These are phyloP conservation scores for Panagrolaimus sp. DNA, from an alignment of 1,140 invertebrate genomes.

Conservation along the genomic window DNA sequence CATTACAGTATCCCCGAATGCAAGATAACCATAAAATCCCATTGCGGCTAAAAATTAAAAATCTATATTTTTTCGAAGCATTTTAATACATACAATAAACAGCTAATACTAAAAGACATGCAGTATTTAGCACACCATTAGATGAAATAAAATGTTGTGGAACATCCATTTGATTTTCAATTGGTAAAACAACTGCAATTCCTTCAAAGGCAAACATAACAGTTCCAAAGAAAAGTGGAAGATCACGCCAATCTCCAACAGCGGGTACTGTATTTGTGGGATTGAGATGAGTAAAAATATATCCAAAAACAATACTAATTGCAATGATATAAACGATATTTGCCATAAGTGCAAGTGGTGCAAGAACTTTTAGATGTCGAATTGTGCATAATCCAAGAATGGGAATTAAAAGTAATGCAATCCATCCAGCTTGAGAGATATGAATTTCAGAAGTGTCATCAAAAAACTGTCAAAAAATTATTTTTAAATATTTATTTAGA, in stretches of 20 bases:
- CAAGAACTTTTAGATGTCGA: slow-evolving; percentile 42
- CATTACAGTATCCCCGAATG: slow-evolving; percentile 55
- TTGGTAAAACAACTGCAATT: slow-evolving; percentile 70
- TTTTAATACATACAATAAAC: too few relatives aligned
- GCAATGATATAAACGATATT: slow-evolving; percentile 42
- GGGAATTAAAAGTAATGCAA: slow-evolving; percentile 36
- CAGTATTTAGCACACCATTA: slow-evolving; percentile 52
- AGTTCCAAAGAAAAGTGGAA: slow-evolving; percentile 79
- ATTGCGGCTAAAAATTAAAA: slow-evolving; percentile 45
- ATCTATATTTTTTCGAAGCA: too few relatives aligned
- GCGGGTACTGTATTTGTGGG: slow-evolving; percentile 25
- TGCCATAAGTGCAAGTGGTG: slow-evolving; percentile 40
- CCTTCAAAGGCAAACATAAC: slow-evolving; percentile 83
- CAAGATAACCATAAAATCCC: slow-evolving; percentile 57
- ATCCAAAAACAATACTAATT: slow-evolving; percentile 38
- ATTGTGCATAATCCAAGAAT: slow-evolving; percentile 41
- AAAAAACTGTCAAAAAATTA: slow-evolving; percentile 41
- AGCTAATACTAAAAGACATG: slow-evolving; percentile 35
- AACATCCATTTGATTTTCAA: slow-evolving; percentile 54
- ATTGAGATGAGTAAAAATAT: slow-evolving; percentile 35
- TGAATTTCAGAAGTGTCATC: slow-evolving; percentile 33
- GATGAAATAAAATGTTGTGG: slow-evolving; percentile 51
- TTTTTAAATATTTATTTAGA: too few relatives aligned
- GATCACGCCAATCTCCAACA: slow-evolving; percentile 62
- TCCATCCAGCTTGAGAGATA: slow-evolving; percentile 43